phyloP scores from a whole-genome alignment of 2,888 invertebrate genomes.

The Drosophila multiciliata region DNA sequence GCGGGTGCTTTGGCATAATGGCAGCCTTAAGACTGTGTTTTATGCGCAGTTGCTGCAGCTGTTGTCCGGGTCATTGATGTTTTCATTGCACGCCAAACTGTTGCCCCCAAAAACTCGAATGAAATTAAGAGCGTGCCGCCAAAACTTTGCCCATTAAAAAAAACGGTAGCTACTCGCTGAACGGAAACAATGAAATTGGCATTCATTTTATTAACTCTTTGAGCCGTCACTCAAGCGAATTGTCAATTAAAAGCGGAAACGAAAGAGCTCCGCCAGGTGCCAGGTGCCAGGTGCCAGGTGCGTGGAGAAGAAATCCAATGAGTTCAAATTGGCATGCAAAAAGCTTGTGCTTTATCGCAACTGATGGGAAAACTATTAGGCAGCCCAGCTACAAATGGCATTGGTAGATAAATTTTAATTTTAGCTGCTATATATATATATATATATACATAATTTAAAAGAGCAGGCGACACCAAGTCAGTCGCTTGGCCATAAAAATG shows the following conservation, averaged over 20 bases:
- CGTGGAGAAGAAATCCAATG: slow-evolving; percentile 1
- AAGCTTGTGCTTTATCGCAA: slow-evolving; percentile 38
- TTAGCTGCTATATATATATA: slow-evolving; percentile 56
- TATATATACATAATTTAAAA: slow-evolving; percentile 66
- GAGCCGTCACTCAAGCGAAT: slow-evolving; percentile 50
- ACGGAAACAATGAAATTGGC: slow-evolving; percentile 61
- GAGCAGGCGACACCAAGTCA: slow-evolving; percentile 46
- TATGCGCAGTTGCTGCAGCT: slow-evolving; percentile 57
- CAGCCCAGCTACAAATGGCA: slow-evolving; percentile 36
- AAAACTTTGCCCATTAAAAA: slow-evolving; percentile 48
- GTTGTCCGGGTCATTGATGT: slow-evolving; percentile 59
- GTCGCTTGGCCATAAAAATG: slow-evolving; percentile 75
- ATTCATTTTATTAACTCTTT: slow-evolving; percentile 72
- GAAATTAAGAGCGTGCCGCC: slow-evolving; percentile 60
- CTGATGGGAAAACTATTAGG: slow-evolving; percentile 53
- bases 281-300: slow-evolving; percentile 31
- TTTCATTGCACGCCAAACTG: slow-evolving; percentile 71
- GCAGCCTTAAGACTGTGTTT: slow-evolving; percentile 62
- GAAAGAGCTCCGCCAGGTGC: slow-evolving; percentile 26
- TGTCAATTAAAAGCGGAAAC: slow-evolving; percentile 63
- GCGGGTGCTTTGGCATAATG: slow-evolving; percentile 57
- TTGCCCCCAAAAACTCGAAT: slow-evolving; percentile 51
- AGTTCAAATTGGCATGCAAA: slow-evolving; percentile 25
- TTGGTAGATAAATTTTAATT: slow-evolving; percentile 73
- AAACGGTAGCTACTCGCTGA: slow-evolving; percentile 16